Percentiles rank a stretch among this genome's conserved stretches.
These are phyloP conservation scores for Piprites chloris DNA, from an alignment of 2,113 vertebrate species.

Conservation along the genomic window DNA sequence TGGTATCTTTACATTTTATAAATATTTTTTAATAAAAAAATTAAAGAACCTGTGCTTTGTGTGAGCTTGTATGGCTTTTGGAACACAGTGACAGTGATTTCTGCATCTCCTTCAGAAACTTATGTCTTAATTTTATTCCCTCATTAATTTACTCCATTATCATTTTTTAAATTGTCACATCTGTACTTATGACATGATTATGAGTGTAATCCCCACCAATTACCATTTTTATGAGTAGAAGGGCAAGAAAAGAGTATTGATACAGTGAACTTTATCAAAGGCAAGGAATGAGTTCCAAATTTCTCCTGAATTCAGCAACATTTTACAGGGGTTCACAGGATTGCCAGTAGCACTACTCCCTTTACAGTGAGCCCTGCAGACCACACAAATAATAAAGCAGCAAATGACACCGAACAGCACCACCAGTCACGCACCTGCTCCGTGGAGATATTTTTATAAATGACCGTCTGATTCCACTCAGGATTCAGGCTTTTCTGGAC, in stretches of 20 bases:
- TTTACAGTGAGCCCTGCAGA: neutral
- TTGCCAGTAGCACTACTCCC: neutral
- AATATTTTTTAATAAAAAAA: neutral
- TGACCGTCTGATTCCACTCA: constrained; percentile 99
- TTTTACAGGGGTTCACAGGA: neutral
- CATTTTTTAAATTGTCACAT: neutral
- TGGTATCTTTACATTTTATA: neutral
- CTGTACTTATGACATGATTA: neutral
- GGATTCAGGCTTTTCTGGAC: constrained; percentile 95
- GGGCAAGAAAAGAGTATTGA: neutral
- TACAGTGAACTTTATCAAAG: neutral
- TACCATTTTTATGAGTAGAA: neutral
- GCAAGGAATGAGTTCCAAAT: neutral
- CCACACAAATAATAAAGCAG: neutral
- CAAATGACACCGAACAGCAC: neutral
- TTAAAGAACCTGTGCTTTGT: neutral
- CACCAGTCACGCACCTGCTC: constrained; percentile 85
- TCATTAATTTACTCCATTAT: neutral
- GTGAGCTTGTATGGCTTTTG: neutral
- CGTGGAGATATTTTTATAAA: constrained; percentile 97
- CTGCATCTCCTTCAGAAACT: neutral
- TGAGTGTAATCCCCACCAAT: neutral
- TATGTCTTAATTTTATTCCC: neutral
- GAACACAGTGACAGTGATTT: neutral
- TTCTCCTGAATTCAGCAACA: neutral